Conservation (phyloP, 1,140 invertebrate genomes). For the Drosophila dunni region DNA sequence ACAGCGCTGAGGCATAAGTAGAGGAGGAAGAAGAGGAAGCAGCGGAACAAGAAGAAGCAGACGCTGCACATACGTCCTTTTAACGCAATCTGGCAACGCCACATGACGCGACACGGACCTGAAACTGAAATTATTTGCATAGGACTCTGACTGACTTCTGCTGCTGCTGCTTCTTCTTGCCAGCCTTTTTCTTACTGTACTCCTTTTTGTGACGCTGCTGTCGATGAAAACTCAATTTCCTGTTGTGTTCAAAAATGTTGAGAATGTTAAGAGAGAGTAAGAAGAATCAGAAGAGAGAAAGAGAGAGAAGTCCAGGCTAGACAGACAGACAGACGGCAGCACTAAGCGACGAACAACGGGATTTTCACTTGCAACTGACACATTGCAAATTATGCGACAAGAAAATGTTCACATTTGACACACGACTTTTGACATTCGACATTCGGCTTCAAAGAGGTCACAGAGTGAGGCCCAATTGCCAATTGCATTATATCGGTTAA, state of each 20-base stretch:
- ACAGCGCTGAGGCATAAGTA: slow-evolving; percentile 57
- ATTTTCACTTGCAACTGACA: slow-evolving; percentile 67
- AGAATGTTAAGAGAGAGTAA: slow-evolving; percentile 20
- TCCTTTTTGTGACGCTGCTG: slow-evolving; percentile 40
- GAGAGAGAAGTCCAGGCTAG: slow-evolving; percentile 7
- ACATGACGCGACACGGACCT: slow-evolving; percentile 56
- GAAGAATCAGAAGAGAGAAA: slow-evolving; percentile 4
- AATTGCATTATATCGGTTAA: neutral
- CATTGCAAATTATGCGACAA: slow-evolving; percentile 62
- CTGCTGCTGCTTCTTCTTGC: slow-evolving; percentile 2
- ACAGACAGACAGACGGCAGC: slow-evolving; percentile 19
- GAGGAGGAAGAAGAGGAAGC: slow-evolving; percentile 32
- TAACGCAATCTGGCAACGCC: slow-evolving; percentile 69
- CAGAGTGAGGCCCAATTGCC: neutral
- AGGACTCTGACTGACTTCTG: slow-evolving; percentile 51
- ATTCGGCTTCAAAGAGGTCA: slow-evolving; percentile 16
- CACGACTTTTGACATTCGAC: slow-evolving; percentile 20
- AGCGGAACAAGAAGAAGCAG: neutral
- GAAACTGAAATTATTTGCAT: slow-evolving; percentile 76
- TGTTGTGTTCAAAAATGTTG: slow-evolving; percentile 75
- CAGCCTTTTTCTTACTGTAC: neutral
- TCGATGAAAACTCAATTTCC: slow-evolving; percentile 80
- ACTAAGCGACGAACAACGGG: slow-evolving; percentile 12
- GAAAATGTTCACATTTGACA: slow-evolving; percentile 13
- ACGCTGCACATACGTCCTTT: slow-evolving; percentile 38